phyloP scores from a whole-genome alignment of 2,113 vertebrate genomes.

The Rattus rattus region DNA sequence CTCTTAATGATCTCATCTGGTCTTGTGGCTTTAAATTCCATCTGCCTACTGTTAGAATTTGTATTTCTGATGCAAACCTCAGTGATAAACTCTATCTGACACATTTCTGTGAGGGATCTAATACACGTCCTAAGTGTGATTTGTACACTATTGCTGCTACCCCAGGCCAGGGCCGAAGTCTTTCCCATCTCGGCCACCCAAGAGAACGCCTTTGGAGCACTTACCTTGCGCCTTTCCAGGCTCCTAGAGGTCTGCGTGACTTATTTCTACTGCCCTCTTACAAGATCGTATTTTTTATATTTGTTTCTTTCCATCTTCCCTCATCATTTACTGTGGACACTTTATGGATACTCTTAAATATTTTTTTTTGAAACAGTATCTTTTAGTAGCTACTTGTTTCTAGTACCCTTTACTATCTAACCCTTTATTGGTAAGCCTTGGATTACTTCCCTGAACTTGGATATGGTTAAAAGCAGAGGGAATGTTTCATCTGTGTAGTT shows the following conservation, averaged over 20 bases:
- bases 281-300: background rate
- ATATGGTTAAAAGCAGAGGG: background rate
- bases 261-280: background rate
- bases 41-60: background rate
- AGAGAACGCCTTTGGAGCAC: background rate
- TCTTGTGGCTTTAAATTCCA: slow-evolving; percentile 4
- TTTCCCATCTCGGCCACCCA: background rate
- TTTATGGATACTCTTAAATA: background rate
- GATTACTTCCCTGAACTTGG: background rate
- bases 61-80: background rate
- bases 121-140: background rate
- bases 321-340: background rate
- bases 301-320: background rate
- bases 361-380: background rate
- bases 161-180: rapidly evolving
- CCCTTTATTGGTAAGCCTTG: background rate
- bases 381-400: slow-evolving; percentile 3
- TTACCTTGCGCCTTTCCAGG: background rate
- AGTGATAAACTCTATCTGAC: background rate
- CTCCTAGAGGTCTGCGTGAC: background rate
- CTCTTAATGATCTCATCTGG: background rate
- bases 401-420: slow-evolving; percentile 5
- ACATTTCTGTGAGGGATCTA: background rate
- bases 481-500: background rate
- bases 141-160: background rate